A percentile compares a stretch with the other conserved stretches of the same genome.
Evolutionary conservation across 2,797 vertebrate genomes (phyloP).

Genomic region (Darevskia mixta): DNA sequence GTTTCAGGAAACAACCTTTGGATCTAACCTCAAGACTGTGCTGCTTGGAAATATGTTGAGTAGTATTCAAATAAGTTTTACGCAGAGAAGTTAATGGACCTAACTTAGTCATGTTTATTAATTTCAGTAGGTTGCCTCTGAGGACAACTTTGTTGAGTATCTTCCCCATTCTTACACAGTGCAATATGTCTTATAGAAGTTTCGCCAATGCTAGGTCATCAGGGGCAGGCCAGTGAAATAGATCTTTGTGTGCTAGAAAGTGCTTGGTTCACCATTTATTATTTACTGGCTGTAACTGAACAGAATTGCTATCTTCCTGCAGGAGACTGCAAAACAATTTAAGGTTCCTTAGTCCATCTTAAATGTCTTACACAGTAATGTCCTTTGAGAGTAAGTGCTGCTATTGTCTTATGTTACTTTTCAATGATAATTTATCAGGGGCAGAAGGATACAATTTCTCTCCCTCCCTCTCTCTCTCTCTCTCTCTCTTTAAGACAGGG

Average conservation of each 20-base stretch:
- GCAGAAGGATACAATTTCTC: slow-evolving; percentile 22
- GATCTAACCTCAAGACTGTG: slow-evolving; percentile 5
- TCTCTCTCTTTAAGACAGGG: background rate
- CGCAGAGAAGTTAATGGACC: too few relatives aligned
- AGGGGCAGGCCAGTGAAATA: background rate
- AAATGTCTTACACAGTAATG: slow-evolving; percentile 16
- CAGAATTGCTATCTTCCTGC: background rate
- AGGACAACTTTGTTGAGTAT: too few relatives aligned
- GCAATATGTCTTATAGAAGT: slow-evolving; percentile 15
- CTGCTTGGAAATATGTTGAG: too few relatives aligned
- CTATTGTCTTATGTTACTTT: slow-evolving; percentile 21
- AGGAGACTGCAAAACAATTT: slow-evolving; percentile 19
- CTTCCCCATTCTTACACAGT: slow-evolving; percentile 6
- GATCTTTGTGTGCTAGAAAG: background rate
- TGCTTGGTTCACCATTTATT: background rate
- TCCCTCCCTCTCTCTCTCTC: slow-evolving; percentile 9
- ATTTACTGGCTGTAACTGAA: background rate
- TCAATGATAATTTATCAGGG: slow-evolving; percentile 34
- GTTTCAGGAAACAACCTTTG: background rate
- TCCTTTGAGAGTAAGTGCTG: slow-evolving; percentile 13
- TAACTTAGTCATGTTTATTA: too few relatives aligned
- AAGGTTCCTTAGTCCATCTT: slow-evolving; percentile 4
- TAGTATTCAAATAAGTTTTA: too few relatives aligned
- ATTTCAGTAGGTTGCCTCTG: too few relatives aligned
- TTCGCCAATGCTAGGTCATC: background rate